phyloP scores from a whole-genome alignment of 53 echinoderm and acorn worm species.

The Holothuria scabra region DNA sequence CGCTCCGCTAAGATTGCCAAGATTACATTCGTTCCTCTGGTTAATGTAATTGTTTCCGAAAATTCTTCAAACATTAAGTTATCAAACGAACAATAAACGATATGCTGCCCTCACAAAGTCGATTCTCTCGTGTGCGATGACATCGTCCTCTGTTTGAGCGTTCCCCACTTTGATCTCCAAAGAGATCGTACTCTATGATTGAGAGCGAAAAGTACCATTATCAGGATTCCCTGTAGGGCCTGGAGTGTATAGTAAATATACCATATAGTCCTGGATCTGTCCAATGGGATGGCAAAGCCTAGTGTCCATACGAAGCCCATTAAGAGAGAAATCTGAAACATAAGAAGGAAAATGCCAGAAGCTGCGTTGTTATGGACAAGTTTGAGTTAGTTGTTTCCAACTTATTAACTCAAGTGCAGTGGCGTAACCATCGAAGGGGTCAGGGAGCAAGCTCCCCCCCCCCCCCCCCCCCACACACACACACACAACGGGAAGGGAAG shows the following conservation, averaged over 20 bases:
- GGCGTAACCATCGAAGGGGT: too few species aligned
- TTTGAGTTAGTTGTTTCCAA: too few species aligned
- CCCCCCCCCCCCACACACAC: too few species aligned
- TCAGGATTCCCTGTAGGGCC: conserved; percentile 46
- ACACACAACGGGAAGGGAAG: too few species aligned
- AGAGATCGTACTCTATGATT: conserved; percentile 28
- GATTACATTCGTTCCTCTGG: too few species aligned
- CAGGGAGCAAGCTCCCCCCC: too few species aligned
- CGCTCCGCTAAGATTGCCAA: too few species aligned
- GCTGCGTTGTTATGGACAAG: too few species aligned
- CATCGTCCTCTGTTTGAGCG: not conserved
- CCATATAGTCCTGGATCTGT: conserved; percentile 20
- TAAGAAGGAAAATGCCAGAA: too few species aligned
- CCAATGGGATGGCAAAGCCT: conserved; percentile 32
- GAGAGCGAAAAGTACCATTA: conserved; percentile 43
- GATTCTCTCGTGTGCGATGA: not conserved
- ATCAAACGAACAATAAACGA: not conserved
- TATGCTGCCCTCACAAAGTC: not conserved
- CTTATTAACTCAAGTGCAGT: too few species aligned
- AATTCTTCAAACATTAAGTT: too few species aligned
- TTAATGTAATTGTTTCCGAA: too few species aligned
- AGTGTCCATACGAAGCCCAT: conserved; percentile 51
- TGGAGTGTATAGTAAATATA: conserved; percentile 42
- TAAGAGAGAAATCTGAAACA: conserved; percentile 38
- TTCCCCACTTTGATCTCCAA: not conserved